Evolutionary conservation across 2,113 vertebrate species (phyloP).

Genomic region (Chamaetylas fuelleborni): DNA sequence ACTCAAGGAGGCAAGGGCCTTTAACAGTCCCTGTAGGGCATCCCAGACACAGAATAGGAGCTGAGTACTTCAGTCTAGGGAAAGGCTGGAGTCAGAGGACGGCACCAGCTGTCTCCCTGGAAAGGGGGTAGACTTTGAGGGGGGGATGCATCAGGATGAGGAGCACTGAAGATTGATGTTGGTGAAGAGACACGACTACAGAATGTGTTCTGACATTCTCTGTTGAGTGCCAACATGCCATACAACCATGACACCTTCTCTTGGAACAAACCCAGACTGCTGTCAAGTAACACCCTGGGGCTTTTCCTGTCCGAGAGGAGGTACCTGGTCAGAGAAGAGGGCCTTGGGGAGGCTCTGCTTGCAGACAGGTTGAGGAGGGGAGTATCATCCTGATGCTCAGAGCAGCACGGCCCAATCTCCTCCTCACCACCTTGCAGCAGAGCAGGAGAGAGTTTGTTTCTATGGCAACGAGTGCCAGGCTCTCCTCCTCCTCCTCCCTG

Average conservation of each 20-base stretch:
- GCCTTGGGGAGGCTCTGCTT: neutral
- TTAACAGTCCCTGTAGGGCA: neutral
- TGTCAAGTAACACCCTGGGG: neutral
- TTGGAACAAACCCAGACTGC: neutral
- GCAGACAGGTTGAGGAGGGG: neutral
- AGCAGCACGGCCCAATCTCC: neutral
- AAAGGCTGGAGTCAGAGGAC: neutral
- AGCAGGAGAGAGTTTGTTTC: conserved; percentile 60
- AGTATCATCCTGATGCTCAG: neutral
- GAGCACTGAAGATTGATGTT: neutral
- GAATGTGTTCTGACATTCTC: neutral
- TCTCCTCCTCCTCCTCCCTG: conserved; percentile 40
- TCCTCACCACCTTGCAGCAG: conserved; percentile 52
- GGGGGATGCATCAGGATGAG: neutral
- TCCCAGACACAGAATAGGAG: neutral
- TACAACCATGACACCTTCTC: neutral
- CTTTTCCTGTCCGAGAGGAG: neutral
- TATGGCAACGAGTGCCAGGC: conserved; percentile 63
- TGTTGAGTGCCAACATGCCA: accelerated
- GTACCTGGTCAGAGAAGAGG: neutral
- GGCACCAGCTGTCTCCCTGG: neutral
- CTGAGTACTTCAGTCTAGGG: neutral
- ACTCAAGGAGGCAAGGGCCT: neutral
- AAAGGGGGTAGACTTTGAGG: neutral
- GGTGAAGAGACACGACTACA: neutral